These are phyloP conservation scores for Diphyllodes magnificus DNA, from an alignment of 2,113 vertebrate species.

Conservation along the genomic window DNA sequence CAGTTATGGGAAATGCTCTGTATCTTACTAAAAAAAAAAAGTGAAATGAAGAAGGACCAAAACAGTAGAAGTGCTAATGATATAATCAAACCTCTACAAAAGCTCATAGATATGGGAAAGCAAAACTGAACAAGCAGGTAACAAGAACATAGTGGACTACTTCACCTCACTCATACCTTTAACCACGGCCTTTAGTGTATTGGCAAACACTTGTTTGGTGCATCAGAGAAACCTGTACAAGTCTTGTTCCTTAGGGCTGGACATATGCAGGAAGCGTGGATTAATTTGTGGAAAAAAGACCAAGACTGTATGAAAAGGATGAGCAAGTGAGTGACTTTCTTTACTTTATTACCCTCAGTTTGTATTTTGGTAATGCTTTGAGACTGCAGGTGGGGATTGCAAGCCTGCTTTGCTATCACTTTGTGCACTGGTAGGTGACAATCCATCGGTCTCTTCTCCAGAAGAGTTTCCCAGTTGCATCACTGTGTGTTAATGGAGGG, in stretches of 20 bases:
- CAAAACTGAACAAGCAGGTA: neutral
- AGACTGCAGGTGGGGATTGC: neutral
- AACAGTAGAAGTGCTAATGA: neutral
- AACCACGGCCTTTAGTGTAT: neutral
- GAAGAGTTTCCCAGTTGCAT: neutral
- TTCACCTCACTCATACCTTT: neutral
- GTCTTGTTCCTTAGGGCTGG: neutral
- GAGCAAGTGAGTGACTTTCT: neutral
- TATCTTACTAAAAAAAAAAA: neutral
- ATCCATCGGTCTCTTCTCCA: rapidly evolving
- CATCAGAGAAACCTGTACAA: neutral
- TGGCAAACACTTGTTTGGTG: neutral
- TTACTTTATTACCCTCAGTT: neutral
- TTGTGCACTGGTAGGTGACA: neutral
- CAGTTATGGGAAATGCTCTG: neutral
- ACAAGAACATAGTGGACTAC: neutral
- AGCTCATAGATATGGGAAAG: neutral
- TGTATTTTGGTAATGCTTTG: neutral
- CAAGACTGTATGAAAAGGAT: neutral
- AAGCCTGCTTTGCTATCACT: neutral
- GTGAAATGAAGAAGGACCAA: neutral
- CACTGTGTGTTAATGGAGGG: neutral
- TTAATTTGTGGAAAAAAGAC: neutral
- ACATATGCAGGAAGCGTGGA: neutral
- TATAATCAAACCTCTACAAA: neutral